phyloP scores from a whole-genome alignment of 2,888 invertebrate species.

The Pollenia griseotomentosa region DNA sequence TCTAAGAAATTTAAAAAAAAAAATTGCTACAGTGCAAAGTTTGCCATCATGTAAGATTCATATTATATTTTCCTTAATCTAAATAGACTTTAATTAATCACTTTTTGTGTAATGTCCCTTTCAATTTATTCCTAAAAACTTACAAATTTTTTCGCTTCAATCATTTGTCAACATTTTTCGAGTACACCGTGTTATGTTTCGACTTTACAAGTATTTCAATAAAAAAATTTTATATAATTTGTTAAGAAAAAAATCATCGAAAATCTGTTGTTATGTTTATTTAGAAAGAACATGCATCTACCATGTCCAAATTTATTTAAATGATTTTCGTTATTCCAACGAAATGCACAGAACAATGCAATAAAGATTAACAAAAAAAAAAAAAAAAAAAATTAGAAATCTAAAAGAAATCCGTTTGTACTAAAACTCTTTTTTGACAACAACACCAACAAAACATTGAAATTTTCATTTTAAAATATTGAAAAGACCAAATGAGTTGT shows the following conservation, averaged over 20 bases:
- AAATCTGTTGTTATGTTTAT: conserved; percentile 55
- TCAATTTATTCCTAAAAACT: background rate
- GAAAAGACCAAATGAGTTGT: conserved; percentile 22
- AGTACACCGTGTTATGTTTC: background rate
- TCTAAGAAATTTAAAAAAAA: no score
- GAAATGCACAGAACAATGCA: conserved; percentile 21
- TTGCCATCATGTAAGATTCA: no score
- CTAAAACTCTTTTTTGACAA: conserved; percentile 13
- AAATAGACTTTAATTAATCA: conserved; percentile 8
- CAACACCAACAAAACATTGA: conserved; percentile 16
- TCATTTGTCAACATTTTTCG: conserved; percentile 17
- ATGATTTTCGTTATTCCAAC: conserved; percentile 18
- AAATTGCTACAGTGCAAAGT: no score
- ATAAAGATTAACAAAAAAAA: conserved; percentile 29
- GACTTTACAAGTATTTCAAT: conserved; percentile 3
- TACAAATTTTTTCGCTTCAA: background rate
- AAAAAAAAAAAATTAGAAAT: background rate
- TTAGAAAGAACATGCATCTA: conserved; percentile 55
- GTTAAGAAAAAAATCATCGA: conserved; percentile 3
- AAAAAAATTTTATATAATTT: conserved; percentile 22
- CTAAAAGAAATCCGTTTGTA: conserved; percentile 7
- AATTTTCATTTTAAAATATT: conserved; percentile 34
- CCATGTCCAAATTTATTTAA: conserved; percentile 64
- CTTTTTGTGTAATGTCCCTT: conserved; percentile 8
- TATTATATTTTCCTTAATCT: background rate